phyloP scores from a whole-genome alignment of 2,797 vertebrate genomes.

The Balearica regulorum region DNA sequence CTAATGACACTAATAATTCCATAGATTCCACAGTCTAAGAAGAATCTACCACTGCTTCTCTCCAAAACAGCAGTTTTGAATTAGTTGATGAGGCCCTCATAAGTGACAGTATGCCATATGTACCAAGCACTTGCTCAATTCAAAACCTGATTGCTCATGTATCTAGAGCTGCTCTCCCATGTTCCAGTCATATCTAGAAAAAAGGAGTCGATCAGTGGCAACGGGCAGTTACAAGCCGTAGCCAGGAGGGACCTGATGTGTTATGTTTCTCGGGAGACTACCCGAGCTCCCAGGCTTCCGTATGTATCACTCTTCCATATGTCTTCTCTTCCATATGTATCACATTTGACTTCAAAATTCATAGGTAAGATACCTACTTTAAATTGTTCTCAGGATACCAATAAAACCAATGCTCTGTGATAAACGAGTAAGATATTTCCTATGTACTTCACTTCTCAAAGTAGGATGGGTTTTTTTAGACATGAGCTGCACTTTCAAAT shows the following conservation, averaged over 20 bases:
- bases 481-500: not conserved
- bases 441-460: not conserved
- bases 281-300: not conserved
- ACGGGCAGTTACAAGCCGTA: not conserved
- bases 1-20: not conserved
- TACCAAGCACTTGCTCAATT: not conserved
- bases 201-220: not conserved
- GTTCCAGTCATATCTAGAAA: not conserved
- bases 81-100: not conserved
- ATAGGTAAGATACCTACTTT: not conserved
- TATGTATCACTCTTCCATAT: not conserved
- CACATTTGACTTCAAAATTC: not conserved
- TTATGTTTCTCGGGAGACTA: not conserved
- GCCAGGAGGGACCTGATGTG: not conserved
- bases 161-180: not conserved
- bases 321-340: not conserved
- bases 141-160: not conserved
- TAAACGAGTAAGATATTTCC: not conserved
- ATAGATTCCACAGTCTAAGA: not conserved
- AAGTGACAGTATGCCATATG: not conserved
- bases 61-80: not conserved
- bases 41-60: not conserved
- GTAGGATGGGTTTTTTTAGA: not conserved
- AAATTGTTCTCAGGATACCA: not conserved
- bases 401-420: not conserved